phyloP scores from a whole-genome alignment of 2,113 vertebrate genomes.

The Tragelaphus scriptus region DNA sequence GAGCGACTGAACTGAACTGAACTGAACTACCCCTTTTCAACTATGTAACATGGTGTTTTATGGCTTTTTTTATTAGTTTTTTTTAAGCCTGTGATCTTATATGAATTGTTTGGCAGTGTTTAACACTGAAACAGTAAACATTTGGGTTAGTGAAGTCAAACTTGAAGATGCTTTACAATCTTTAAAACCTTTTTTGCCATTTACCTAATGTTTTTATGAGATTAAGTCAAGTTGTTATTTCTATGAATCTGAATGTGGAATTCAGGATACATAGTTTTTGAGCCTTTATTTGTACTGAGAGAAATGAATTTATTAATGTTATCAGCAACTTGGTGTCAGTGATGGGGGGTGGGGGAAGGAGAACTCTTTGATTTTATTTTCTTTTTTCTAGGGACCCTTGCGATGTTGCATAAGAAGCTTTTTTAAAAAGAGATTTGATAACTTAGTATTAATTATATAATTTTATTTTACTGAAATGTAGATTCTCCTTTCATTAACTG shows the following conservation, averaged over 20 bases:
- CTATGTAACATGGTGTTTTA: not conserved
- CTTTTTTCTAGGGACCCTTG: not conserved
- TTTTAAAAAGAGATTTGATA: conserved; percentile 3
- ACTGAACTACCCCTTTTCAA: not conserved
- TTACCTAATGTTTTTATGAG: not conserved
- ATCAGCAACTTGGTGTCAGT: not conserved
- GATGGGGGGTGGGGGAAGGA: not conserved
- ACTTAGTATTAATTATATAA: not conserved
- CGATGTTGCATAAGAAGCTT: not conserved
- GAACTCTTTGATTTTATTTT: not conserved
- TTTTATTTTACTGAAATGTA: conserved; percentile 8
- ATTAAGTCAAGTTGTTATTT: not conserved
- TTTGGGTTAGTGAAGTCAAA: not conserved
- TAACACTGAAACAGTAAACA: not conserved
- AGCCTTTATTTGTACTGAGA: not conserved
- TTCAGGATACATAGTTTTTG: not conserved
- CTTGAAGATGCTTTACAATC: not conserved
- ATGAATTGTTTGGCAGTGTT: not conserved
- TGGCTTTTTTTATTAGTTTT: not conserved
- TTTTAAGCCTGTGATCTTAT: not conserved
- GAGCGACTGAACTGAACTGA: too few species aligned
- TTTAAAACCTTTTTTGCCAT: not conserved
- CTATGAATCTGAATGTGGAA: not conserved
- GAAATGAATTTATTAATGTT: conserved; percentile 14
- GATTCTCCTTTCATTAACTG: not conserved